Conservation (phyloP, 2,888 invertebrate genomes). For the Cerceris rybyensis region DNA sequence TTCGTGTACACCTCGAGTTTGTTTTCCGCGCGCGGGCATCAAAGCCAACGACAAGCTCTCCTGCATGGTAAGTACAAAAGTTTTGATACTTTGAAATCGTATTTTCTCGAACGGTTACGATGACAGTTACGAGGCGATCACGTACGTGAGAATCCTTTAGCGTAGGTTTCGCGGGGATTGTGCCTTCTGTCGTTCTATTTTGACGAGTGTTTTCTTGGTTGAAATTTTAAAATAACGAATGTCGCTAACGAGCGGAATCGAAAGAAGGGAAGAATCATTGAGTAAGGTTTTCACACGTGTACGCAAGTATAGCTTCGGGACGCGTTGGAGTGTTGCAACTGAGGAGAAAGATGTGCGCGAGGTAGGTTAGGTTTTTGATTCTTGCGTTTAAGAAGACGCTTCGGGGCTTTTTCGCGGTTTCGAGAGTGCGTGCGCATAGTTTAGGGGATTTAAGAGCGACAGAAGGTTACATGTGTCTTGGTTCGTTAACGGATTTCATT, state of each 20-base stretch:
- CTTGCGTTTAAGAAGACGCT: slow-evolving; percentile 12
- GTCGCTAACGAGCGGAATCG: slow-evolving; percentile 18
- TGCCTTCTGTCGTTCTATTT: not conserved
- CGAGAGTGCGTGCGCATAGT: slow-evolving; percentile 20
- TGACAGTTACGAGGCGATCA: slow-evolving; percentile 3
- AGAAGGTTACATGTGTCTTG: not conserved
- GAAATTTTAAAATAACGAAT: not conserved
- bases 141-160: slow-evolving; percentile 8
- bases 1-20: slow-evolving; percentile 42
- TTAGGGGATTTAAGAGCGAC: slow-evolving; percentile 8
- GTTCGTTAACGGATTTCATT: too few species aligned
- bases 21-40: slow-evolving; percentile 52
- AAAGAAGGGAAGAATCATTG: slow-evolving; percentile 32
- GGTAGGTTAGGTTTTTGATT: slow-evolving; percentile 31
- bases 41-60: slow-evolving; percentile 57
- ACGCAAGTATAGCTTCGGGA: slow-evolving; percentile 18
- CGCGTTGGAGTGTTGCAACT: slow-evolving; percentile 54
- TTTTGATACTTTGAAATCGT: not conserved
- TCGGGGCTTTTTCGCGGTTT: slow-evolving; percentile 8
- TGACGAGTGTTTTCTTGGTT: not conserved
- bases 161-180: not conserved
- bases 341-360: slow-evolving; percentile 36
- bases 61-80: slow-evolving; percentile 63
- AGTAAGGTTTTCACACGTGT: slow-evolving; percentile 54
- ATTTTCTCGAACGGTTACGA: not conserved